Evolutionary conservation across 1,140 invertebrate species (phyloP), one percentile per base, ranked within the genome.

Genomic region (Leptinotarsa undecemlineata): DNA sequence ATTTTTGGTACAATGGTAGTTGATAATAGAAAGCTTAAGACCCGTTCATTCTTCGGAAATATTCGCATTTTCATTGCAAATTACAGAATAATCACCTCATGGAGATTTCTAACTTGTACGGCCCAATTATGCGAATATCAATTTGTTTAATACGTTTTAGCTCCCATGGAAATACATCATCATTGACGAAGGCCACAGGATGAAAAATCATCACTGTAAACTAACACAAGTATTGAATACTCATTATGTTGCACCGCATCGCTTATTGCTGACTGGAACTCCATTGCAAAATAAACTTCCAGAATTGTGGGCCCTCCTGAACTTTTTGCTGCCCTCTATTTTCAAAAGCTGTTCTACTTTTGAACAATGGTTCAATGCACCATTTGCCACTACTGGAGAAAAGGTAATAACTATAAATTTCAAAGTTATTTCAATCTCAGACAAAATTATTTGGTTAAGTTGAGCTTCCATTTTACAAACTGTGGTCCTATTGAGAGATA

Each of bases 141-240:
- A 57, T 19, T 57, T 57, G 15, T 57, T 57, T 0, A 57, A 57
- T 17, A 57, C 51, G 1, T 72, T 72, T 48, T 19, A 72, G 71
- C 23, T 72, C 15, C 77, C 73, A 76, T 99, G 98, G 97, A 97
- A 98, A 83, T 99, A 99, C 87, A 90, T 99, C 17, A 98, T 99
- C 80, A 88, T 99, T 33, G 98, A 99, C 85, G 98, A 99, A 88
- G 98, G 98, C 20, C 98, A 99, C 83, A 98, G 99, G 84, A 99
- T 99, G 75, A 99, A 99, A 88, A 99, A 99, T 87, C 99, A 99
- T 83, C 99, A 99, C 86, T 98, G 96, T n/a, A 98, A 99, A 84
- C 87, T 98, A 67, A 99, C 98, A 97, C 98, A 99, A 86, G 90
- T 98, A 6, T 48, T 90, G 17, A 85, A 77, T 17, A 71, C 57